Conservation (phyloP, 2,797 vertebrate genomes). For the Clarias pachynema region DNA sequence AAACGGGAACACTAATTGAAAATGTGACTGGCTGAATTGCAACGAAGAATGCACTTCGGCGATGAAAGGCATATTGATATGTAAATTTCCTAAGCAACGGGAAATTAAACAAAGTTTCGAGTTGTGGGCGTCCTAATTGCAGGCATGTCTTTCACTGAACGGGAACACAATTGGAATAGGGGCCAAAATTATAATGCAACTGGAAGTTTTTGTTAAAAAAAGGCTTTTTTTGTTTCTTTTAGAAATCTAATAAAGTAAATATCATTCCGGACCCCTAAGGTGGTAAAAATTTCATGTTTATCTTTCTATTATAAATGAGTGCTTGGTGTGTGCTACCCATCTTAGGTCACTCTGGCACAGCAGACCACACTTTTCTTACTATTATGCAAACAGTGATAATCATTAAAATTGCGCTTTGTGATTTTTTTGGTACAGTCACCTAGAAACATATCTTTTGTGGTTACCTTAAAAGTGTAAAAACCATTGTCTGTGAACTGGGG, state of each 20-base stretch:
- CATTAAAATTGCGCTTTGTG: not conserved
- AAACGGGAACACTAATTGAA: conserved; percentile 9
- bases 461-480: not conserved
- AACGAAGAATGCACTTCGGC: conserved; percentile 18
- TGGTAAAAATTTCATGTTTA: conserved; percentile 9
- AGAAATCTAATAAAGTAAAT: not conserved
- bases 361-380: not conserved
- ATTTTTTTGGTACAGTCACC: not conserved
- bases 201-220: not conserved
- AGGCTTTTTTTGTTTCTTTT: not conserved
- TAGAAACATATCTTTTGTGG: not conserved
- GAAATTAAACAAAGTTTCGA: conserved; percentile 34
- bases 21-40: conserved; percentile 22
- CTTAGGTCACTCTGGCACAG: not conserved
- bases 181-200: not conserved
- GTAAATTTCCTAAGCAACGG: conserved; percentile 25
- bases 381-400: not conserved
- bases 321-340: not conserved
- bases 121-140: conserved; percentile 44
- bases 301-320: not conserved
- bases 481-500: not conserved
- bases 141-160: conserved; percentile 18
- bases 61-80: conserved; percentile 29
- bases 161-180: not conserved
- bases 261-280: not conserved